Base-by-base conservation (phyloP, 2,888 invertebrate genomes). In the Epinotia ramella region DNA sequence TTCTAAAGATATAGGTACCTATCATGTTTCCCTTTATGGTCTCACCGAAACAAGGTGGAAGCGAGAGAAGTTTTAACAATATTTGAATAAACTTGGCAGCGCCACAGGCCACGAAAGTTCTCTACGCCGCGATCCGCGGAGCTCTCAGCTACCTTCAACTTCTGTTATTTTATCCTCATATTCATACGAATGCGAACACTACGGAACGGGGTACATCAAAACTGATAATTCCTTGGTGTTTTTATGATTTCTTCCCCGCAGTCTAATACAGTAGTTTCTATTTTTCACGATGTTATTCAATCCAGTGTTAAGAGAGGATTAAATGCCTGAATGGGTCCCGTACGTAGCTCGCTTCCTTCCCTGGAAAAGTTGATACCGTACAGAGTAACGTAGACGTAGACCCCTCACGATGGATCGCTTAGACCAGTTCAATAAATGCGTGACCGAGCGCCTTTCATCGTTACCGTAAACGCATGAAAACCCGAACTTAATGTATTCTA, bases 41-140 rank as follows among this genome's bases (percentile, higher is more conserved):
- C 84, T 83, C 77, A 77, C 53, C 76, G 77, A 82, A 84, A 83
- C 82, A 83, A 81, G 79, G 69, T 46, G 46, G 62, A 16, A 78
- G 76, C 81, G 78, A 73, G 79, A 79, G 81, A 85, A 86, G 81
- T 87, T 86, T 85, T 84, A 84, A 85, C 84, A 86, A 86, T 84
- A 85, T 86, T 87, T 84, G 81, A 79, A 79, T 82, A 80, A 84
- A 85, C 83, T 84, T 85, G 67, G 73, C 68, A 81, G 82, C 80
- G 81, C 84, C 82, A 84, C 82, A 81, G 79, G 80, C 79, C 69
- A 77, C 80, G 69, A 73, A 81, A 83, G 80, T 83, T 83, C 78
- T 77, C 40, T 40, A 9, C 78, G 78, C 53, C 63, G 71, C 73
- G 70, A 73, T 74, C 70, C 71, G 59, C 1, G 49, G 49, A 53